Evolutionary conservation across 2,113 vertebrate genomes (phyloP), one percentile per base, ranked within the genome.

Genomic region (Saiga tatarica): DNA sequence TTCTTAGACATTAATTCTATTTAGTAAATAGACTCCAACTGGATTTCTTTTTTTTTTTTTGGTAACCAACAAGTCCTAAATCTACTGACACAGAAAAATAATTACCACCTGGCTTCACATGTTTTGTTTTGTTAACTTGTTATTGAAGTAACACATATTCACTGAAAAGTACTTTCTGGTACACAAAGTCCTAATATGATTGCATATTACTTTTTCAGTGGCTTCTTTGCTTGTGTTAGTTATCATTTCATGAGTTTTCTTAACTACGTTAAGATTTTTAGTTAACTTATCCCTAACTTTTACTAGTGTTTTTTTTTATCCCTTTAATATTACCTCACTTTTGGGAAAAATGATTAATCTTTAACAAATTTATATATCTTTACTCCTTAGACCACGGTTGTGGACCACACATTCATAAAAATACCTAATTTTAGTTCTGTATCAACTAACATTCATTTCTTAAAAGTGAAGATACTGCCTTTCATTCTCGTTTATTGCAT

Each of bases 201-300:
- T 25, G 16, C 30, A 26, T 16, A 23, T 33, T 39, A 8, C 19
- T 90, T 81, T 71, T 91, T 76, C 47, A 60, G 2, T 42, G 55
- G 74, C 11, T 8, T 89, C 79, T 67, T 62, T 28, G 67, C 30
- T 87, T 92, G 25, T 25, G 36, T 74, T 42, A 55, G 52, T 79
- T 42, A 60, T 45, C 74, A 5, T 78, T 89, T 95, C 83, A 33
- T 33, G 26, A 92, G 53, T 47, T 90, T 91, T 92, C 11, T 71
- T 59, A 59, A 52, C 7, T 57, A 97, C 7, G 12, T 79, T 89
- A 19, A 60, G 9, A 84, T 67, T 96, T 93, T n/a, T 4, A 94
- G 91, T 67, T 45, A 81, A 94, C 89, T 93, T 88, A 90, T 33
- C 47, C 81, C 57, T 86, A 88, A 67, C 36, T 76, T 89, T 89